Evolutionary conservation across 1,140 invertebrate genomes (phyloP).

Genomic region (honey bee (Apis mellifera)): Amel_HAv3.1 CM009943.2:3167501-3168000

Average conservation of each 20-base stretch:
- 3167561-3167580: background rate
- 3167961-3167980: slow-evolving; percentile 76
- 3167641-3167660: background rate
- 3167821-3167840: too few species aligned
- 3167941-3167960: slow-evolving; percentile 61
- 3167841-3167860: background rate
- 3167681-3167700: background rate
- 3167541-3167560: slow-evolving; percentile 5
- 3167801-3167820: too few species aligned
- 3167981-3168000: slow-evolving; percentile 72
- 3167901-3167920: slow-evolving; percentile 69
- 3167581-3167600: background rate
- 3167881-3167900: slow-evolving; percentile 46
- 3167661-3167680: background rate
- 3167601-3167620: background rate
- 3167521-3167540: slow-evolving; percentile 18
- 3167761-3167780: too few species aligned
- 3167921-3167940: background rate
- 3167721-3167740: background rate
- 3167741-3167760: background rate
- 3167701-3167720: background rate
- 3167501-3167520: slow-evolving; percentile 43
- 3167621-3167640: too few species aligned
- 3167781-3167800: too few species aligned
- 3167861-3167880: background rate